These are phyloP conservation scores for Palaemon carinicauda DNA, from an alignment of 1,140 invertebrate genomes.

Conservation along the genomic window DNA sequence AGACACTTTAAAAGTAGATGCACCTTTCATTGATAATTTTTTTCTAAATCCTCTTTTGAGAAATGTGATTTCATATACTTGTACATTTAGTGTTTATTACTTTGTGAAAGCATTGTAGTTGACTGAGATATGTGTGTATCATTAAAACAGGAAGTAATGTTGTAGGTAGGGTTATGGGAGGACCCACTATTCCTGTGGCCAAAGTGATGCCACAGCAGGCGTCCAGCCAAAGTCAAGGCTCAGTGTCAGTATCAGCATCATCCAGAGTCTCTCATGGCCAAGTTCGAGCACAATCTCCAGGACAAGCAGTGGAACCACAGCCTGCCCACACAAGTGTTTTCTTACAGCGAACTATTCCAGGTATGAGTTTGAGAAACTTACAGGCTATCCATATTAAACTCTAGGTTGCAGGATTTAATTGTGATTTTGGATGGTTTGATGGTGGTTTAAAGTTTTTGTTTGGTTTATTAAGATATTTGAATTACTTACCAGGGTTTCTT, in stretches of 20 bases:
- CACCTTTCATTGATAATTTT: too few species aligned
- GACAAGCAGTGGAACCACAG: conserved; percentile 15
- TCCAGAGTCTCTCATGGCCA: conserved; percentile 24
- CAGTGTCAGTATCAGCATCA: conserved; percentile 8
- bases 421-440: too few species aligned
- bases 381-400: too few species aligned
- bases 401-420: background rate
- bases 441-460: too few species aligned
- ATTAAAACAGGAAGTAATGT: conserved; percentile 17
- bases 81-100: too few species aligned
- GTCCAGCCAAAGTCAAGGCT: conserved; percentile 15
- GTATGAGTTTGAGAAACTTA: conserved; percentile 4
- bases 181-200: conserved; percentile 39
- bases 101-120: too few species aligned
- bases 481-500: too few species aligned
- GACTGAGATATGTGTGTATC: background rate
- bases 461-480: too few species aligned
- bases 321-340: conserved; percentile 46
- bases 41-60: too few species aligned
- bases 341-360: conserved; percentile 47
- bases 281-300: conserved; percentile 35
- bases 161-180: conserved; percentile 43
- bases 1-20: background rate
- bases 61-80: too few species aligned
- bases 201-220: conserved; percentile 50